Conservation (phyloP, 2,797 vertebrate genomes). For the Chromobotia macracanthus region DNA sequence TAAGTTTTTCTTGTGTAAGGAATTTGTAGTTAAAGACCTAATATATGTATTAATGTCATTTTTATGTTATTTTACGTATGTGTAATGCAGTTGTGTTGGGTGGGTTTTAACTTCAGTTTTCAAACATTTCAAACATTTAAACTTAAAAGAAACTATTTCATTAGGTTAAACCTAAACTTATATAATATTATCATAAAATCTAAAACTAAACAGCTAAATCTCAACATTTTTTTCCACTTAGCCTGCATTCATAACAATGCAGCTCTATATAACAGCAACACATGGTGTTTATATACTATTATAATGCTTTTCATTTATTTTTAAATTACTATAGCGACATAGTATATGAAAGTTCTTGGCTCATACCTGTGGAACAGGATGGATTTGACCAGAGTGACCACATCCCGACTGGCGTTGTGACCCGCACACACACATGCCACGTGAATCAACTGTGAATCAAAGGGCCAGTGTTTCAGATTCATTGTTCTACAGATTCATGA, state of each 20-base stretch:
- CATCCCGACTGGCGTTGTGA: constrained; percentile 94
- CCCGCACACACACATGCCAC: constrained; percentile 94
- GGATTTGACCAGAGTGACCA: constrained; percentile 94
- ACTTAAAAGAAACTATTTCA: constrained; percentile 75
- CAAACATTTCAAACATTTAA: too few species aligned
- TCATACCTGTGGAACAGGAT: constrained; percentile 94
- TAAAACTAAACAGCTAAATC: too few species aligned
- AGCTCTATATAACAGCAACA: not conserved
- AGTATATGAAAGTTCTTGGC: not conserved
- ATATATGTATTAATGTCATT: too few species aligned
- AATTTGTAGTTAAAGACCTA: too few species aligned
- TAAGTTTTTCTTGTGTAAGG: too few species aligned
- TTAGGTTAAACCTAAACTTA: not conserved
- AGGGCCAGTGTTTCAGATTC: not conserved
- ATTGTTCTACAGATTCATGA: not conserved
- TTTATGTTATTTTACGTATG: too few species aligned
- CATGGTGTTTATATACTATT: not conserved
- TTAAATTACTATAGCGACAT: not conserved
- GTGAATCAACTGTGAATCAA: constrained; percentile 84
- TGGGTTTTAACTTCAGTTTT: too few species aligned
- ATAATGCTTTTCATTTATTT: not conserved
- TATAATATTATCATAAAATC: too few species aligned
- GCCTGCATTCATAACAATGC: too few species aligned
- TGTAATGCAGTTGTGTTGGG: too few species aligned
- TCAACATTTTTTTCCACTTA: too few species aligned